Percentiles rank a stretch among this genome's conserved stretches.
phyloP scores from a whole-genome alignment of 2,888 invertebrate genomes.

The Tipula unca region DNA sequence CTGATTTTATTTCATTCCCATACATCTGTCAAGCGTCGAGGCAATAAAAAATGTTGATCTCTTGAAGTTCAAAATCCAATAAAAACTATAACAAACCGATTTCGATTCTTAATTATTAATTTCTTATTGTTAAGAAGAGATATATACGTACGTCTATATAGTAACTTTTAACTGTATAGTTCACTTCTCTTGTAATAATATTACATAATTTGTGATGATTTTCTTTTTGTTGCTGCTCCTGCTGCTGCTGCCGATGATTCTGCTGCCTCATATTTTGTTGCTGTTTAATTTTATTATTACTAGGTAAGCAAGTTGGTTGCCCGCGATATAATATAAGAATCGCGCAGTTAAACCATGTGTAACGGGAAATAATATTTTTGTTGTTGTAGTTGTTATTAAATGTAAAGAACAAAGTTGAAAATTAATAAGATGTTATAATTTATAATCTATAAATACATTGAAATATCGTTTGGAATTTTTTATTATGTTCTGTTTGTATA shows the following conservation, averaged over 20 bases:
- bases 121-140: neutral
- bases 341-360: neutral
- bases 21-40: neutral
- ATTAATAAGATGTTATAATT: slow-evolving; percentile 8
- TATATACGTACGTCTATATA: neutral
- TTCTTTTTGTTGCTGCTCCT: neutral
- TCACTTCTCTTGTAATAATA: neutral
- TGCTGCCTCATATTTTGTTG: neutral
- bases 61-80: neutral
- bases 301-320: neutral
- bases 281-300: neutral
- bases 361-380: neutral
- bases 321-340: neutral
- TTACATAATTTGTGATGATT: neutral
- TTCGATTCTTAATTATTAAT: neutral
- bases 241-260: neutral
- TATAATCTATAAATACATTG: neutral
- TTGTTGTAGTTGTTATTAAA: neutral
- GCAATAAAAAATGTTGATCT: neutral
- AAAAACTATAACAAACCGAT: neutral
- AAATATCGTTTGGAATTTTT: neutral
- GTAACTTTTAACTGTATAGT: neutral
- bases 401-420: neutral
- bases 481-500: neutral
- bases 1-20: neutral